phyloP scores from a whole-genome alignment of 2,797 vertebrate species.

The Gymnothorax javanicus region DNA sequence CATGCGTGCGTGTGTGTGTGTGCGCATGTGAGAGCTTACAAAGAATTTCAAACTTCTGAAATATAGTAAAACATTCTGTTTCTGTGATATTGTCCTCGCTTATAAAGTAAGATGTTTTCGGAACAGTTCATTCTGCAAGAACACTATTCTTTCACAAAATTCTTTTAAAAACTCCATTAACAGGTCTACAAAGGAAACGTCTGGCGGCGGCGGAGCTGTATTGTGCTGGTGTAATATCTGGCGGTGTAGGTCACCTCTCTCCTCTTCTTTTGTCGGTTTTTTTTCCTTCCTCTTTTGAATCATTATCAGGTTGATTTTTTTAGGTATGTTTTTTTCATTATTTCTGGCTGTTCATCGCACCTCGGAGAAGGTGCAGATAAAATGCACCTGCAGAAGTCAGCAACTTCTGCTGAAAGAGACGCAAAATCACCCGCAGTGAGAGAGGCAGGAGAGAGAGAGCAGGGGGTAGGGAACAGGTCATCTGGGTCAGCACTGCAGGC shows the following conservation, averaged over 20 bases:
- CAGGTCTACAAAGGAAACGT: neutral
- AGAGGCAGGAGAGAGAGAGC: neutral
- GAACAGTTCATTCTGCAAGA: neutral
- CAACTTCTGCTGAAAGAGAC: neutral
- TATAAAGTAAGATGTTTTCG: neutral
- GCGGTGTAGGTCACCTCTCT: neutral
- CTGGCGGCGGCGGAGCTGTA: neutral
- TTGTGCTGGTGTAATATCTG: neutral
- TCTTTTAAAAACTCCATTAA: neutral
- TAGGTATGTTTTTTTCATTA: neutral
- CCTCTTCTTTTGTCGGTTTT: neutral
- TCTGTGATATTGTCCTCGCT: neutral
- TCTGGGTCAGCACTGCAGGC: neutral
- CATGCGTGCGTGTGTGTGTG: neutral
- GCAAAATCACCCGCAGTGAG: neutral
- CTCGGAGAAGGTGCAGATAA: neutral
- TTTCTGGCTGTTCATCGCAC: constrained; percentile 1
- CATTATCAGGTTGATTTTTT: neutral
- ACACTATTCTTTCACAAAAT: neutral
- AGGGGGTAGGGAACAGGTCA: neutral
- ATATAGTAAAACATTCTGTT: neutral
- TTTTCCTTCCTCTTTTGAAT: neutral
- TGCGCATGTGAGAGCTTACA: neutral
- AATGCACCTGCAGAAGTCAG: neutral
- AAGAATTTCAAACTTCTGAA: neutral